Conservation (phyloP, 2,888 invertebrate species). For the Caenorhabditis uteleia region DNA sequence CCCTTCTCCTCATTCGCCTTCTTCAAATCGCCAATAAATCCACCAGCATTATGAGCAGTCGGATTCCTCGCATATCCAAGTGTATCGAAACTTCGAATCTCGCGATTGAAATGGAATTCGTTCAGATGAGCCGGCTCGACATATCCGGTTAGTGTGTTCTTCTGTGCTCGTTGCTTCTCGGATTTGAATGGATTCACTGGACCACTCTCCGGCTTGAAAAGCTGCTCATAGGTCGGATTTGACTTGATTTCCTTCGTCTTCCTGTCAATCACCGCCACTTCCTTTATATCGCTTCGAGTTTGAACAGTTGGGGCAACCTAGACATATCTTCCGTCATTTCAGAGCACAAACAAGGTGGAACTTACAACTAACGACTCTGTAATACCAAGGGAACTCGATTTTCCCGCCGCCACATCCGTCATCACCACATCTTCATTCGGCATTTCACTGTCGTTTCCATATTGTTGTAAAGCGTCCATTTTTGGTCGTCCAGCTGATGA, state of each 20-base stretch:
- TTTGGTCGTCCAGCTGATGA: too few relatives aligned
- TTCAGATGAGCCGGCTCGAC: constrained; percentile 93
- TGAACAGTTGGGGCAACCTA: constrained; percentile 52
- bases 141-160: constrained; percentile 91
- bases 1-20: constrained; percentile 59
- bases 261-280: constrained; percentile 76
- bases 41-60: constrained; percentile 76
- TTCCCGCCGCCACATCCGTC: constrained; percentile 9
- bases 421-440: constrained; percentile 26
- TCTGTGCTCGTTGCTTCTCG: constrained; percentile 83
- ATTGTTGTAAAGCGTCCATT: constrained; percentile 44
- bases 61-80: constrained; percentile 89
- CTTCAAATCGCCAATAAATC: constrained; percentile 62
- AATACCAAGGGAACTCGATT: neutral
- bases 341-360: neutral
- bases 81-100: constrained; percentile 66
- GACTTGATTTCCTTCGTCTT: constrained; percentile 82
- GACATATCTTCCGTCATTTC: neutral
- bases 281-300: constrained; percentile 31
- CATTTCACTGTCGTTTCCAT: constrained; percentile 37
- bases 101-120: constrained; percentile 77
- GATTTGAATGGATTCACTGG: constrained; percentile 92
- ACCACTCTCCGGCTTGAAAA: constrained; percentile 85
- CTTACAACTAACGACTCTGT: constrained; percentile 9
- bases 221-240: constrained; percentile 92